Conservation (phyloP, 2,113 vertebrate genomes). For the Orthonyx spaldingii region DNA sequence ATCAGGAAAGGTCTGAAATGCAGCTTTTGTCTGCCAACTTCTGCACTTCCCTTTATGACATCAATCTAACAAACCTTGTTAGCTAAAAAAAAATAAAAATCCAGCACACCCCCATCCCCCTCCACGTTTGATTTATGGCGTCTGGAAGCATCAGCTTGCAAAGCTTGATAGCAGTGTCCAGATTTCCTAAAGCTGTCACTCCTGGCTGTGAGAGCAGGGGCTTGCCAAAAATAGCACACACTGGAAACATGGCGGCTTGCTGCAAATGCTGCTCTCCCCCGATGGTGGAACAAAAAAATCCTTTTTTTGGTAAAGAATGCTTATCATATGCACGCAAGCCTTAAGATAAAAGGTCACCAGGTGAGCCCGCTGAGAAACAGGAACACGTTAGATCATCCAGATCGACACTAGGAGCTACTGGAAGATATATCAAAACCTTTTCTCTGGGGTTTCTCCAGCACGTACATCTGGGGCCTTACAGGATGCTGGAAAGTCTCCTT, state of each 20-base stretch:
- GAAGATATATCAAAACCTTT: neutral
- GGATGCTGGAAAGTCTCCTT: neutral
- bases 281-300: neutral
- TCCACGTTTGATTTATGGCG: neutral
- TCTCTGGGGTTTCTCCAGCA: neutral
- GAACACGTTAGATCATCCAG: accelerated
- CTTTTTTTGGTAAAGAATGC: neutral
- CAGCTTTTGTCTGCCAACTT: neutral
- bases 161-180: neutral
- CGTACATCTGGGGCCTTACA: neutral
- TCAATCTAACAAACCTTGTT: neutral
- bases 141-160: neutral
- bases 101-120: no score
- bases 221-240: constrained; percentile 61
- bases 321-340: neutral
- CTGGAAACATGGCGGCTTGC: constrained; percentile 49
- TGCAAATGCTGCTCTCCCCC: constrained; percentile 23
- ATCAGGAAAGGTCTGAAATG: neutral
- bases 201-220: neutral
- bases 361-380: neutral
- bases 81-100: neutral
- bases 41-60: neutral
- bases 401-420: neutral
- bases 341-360: neutral
- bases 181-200: constrained; percentile 47